Percentiles rank a stretch among this genome's conserved stretches.
Conservation (phyloP, 2,113 vertebrate species). For the Tilapia sparmanii region DNA sequence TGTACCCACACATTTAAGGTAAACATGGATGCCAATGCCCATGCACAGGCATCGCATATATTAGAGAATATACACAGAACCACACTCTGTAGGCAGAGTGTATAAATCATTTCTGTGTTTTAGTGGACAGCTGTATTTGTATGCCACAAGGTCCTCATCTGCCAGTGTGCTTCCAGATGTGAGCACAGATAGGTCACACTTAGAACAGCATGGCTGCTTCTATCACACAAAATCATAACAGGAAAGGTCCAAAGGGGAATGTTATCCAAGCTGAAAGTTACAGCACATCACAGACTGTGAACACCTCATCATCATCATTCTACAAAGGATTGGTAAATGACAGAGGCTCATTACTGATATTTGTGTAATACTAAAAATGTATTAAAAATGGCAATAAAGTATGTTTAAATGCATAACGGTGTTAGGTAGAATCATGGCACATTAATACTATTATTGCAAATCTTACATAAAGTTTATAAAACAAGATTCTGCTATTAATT, state of each 20-base stretch:
- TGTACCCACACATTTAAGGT: neutral
- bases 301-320: slow-evolving; percentile 38
- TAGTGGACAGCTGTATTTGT: slow-evolving; percentile 24
- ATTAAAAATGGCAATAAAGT: neutral
- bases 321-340: neutral
- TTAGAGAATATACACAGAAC: neutral
- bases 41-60: neutral
- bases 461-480: neutral
- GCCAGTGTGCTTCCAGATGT: slow-evolving; percentile 57
- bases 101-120: neutral
- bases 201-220: slow-evolving; percentile 31
- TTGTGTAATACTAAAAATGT: neutral
- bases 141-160: slow-evolving; percentile 13
- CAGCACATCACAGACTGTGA: neutral
- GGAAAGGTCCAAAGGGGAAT: slow-evolving; percentile 14
- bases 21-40: neutral
- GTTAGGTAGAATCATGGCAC: neutral
- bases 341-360: neutral
- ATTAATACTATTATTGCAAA: neutral
- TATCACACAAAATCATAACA: slow-evolving; percentile 55
- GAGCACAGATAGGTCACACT: slow-evolving; percentile 28
- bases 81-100: neutral
- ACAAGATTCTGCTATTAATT: slow-evolving; percentile 11
- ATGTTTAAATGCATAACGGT: neutral
- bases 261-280: neutral